A percentile compares a stretch with the other conserved stretches of the same genome.
phyloP scores from a whole-genome alignment of 1,140 invertebrate genomes.

The Cardiocondyla obscurior region DNA sequence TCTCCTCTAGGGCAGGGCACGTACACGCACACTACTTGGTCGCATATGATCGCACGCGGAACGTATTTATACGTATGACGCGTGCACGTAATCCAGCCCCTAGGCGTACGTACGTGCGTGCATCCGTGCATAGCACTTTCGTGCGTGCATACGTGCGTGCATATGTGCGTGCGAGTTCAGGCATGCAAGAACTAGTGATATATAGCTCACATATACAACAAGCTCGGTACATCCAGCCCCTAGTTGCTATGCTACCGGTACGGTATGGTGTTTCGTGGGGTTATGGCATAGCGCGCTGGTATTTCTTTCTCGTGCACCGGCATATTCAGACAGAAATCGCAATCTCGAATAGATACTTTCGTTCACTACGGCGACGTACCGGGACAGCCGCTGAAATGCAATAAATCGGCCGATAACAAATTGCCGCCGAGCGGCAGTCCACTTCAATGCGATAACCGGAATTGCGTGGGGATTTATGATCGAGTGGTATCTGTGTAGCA shows the following conservation, averaged over 20 bases:
- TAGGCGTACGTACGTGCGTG: not conserved
- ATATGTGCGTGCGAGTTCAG: conserved; percentile 56
- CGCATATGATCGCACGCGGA: conserved; percentile 21
- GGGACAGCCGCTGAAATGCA: conserved; percentile 46
- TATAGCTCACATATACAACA: conserved; percentile 40
- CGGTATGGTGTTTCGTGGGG: not conserved
- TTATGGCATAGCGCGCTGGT: not conserved
- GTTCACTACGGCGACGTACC: conserved; percentile 16
- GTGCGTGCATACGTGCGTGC: conserved; percentile 32
- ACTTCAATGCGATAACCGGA: conserved; percentile 37
- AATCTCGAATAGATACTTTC: conserved; percentile 38
- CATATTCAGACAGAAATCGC: conserved; percentile 45
- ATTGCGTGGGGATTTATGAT: conserved; percentile 41
- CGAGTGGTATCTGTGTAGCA: not conserved
- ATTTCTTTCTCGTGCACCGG: conserved; percentile 46
- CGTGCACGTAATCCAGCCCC: conserved; percentile 58
- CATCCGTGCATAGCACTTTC: too few relatives aligned
- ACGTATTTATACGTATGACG: conserved; percentile 58
- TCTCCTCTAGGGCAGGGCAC: conserved; percentile 60
- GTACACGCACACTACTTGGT: conserved; percentile 48
- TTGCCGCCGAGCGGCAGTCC: conserved; percentile 39
- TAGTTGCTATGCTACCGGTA: conserved; percentile 54
- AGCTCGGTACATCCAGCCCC: conserved; percentile 36
- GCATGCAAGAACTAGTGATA: conserved; percentile 62
- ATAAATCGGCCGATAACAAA: conserved; percentile 55